Evolutionary conservation across 2,113 vertebrate genomes (phyloP).

Genomic region (Neoarius graeffei): DNA sequence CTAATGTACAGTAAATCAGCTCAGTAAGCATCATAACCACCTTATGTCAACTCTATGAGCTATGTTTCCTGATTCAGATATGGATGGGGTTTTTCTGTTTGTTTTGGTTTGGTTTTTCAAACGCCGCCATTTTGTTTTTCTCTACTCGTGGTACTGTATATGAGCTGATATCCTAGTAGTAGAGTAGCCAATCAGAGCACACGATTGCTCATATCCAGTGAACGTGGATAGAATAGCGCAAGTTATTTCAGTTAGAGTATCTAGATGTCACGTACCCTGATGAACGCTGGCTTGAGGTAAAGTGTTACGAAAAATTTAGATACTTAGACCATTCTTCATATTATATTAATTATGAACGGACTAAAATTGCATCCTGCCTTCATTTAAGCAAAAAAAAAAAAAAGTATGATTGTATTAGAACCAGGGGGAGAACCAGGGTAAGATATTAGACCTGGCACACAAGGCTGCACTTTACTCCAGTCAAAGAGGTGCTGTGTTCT

Average conservation of each 20-base stretch:
- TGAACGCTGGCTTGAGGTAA: not conserved
- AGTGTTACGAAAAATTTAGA: not conserved
- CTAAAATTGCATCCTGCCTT: not conserved
- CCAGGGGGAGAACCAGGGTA: constrained; percentile 25
- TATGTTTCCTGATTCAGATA: too few species aligned
- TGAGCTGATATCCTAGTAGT: too few species aligned
- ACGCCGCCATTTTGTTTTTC: too few species aligned
- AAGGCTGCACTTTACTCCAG: constrained; percentile 60
- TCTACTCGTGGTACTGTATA: too few species aligned
- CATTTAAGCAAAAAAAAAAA: not conserved
- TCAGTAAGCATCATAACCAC: not conserved
- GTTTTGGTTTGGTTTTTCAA: too few species aligned
- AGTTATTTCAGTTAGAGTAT: not conserved
- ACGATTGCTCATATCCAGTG: too few species aligned
- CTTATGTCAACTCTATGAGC: not conserved
- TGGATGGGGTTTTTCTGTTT: not conserved
- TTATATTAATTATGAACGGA: not conserved
- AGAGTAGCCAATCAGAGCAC: too few species aligned
- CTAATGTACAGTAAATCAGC: not conserved
- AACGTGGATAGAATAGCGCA: too few species aligned
- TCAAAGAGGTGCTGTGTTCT: constrained; percentile 65
- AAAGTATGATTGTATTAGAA: not conserved
- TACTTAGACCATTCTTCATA: too few species aligned
- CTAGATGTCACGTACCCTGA: not conserved
- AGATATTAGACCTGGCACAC: constrained; percentile 54